phyloP scores from a whole-genome alignment of 2,113 vertebrate species.

The Sitta europaea region DNA sequence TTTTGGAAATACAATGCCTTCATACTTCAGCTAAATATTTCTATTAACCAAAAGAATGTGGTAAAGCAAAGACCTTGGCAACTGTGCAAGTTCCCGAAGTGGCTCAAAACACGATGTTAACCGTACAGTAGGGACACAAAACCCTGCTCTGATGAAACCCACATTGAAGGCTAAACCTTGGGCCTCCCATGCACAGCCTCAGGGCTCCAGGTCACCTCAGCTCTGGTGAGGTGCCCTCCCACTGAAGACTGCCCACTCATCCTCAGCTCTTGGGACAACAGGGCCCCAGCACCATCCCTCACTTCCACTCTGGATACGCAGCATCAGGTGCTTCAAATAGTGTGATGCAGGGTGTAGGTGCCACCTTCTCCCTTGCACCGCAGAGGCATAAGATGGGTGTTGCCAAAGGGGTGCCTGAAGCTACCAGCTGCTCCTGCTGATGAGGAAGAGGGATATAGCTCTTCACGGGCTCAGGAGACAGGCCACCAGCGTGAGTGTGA shows the following conservation, averaged over 20 bases:
- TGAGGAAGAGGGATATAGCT: background rate
- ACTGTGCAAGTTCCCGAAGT: background rate
- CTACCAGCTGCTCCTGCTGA: background rate
- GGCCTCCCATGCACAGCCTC: accelerated
- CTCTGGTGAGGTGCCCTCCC: too few relatives aligned
- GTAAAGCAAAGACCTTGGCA: constrained; percentile 14
- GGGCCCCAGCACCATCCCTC: background rate
- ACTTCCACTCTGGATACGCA: accelerated
- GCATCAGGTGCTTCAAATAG: background rate
- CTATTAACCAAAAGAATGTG: constrained; percentile 37
- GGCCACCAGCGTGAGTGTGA: background rate
- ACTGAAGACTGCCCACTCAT: background rate
- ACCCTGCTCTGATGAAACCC: background rate
- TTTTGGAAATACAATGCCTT: constrained; percentile 45
- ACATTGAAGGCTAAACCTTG: accelerated
- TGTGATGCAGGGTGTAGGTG: background rate
- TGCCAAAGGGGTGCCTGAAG: background rate
- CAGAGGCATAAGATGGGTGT: background rate
- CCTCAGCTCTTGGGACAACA: background rate
- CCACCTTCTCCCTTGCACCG: accelerated
- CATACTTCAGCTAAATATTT: constrained; percentile 56
- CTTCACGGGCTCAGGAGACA: background rate
- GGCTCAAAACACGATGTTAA: background rate
- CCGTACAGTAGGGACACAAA: background rate
- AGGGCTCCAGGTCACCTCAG: accelerated